These are phyloP conservation scores for Penaeus japonicus DNA, from an alignment of 1,140 invertebrate genomes.

Conservation along the genomic window DNA sequence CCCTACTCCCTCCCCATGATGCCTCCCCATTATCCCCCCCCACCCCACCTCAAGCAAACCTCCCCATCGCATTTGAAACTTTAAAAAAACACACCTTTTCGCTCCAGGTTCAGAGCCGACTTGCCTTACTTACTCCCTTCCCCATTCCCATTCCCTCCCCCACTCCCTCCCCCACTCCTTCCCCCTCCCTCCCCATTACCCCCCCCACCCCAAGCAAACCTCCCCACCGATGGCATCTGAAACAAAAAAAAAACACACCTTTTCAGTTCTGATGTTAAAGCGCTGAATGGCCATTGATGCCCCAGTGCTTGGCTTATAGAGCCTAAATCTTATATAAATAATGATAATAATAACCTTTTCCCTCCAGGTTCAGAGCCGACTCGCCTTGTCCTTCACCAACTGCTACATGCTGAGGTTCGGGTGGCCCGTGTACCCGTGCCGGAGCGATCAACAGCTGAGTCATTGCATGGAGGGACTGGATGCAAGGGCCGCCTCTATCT, in stretches of 20 bases:
- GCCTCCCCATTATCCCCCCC: too few relatives aligned
- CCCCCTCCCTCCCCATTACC: not conserved
- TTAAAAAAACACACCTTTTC: too few relatives aligned
- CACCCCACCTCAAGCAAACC: too few relatives aligned
- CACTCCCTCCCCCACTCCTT: not conserved
- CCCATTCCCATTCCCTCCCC: too few relatives aligned
- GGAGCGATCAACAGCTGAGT: not conserved
- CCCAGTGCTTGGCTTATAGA: too few relatives aligned
- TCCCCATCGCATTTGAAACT: too few relatives aligned
- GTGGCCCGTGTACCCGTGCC: slow-evolving; percentile 22
- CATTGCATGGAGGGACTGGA: slow-evolving; percentile 31
- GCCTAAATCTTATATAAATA: not conserved
- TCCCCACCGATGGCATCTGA: not conserved
- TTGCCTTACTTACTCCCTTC: too few relatives aligned
- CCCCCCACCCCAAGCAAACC: not conserved
- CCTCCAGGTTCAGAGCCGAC: slow-evolving; percentile 26
- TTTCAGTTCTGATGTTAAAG: too few relatives aligned
- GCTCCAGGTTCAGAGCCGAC: too few relatives aligned
- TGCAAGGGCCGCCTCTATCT: slow-evolving; percentile 21
- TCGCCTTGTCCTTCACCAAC: slow-evolving; percentile 37
- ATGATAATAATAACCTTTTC: not conserved
- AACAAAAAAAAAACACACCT: not conserved
- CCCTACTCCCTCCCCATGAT: too few relatives aligned
- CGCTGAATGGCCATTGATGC: too few relatives aligned
- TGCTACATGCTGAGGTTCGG: slow-evolving; percentile 30